Conservation (phyloP, 2,797 vertebrate species). For the Sternarchorhynchus goeldii region DNA sequence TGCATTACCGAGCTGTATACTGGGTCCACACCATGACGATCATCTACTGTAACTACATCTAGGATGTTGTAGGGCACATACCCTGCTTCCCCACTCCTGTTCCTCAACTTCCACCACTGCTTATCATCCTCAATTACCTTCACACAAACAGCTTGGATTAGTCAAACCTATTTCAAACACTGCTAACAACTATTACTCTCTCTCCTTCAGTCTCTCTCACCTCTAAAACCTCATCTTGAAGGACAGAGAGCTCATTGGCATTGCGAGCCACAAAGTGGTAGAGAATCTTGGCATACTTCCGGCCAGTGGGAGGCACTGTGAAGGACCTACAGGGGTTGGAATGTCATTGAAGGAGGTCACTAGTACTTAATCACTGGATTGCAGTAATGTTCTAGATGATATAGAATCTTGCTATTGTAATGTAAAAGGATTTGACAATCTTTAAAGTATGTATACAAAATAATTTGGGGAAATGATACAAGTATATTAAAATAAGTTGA, state of each 20-base stretch:
- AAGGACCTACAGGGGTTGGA: slow-evolving; percentile 73
- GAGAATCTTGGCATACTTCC: slow-evolving; percentile 87
- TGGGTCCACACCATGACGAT: slow-evolving; percentile 62
- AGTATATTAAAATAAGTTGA: no score
- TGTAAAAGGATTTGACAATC: no score
- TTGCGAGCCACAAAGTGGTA: slow-evolving; percentile 95
- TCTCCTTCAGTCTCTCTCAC: slow-evolving; percentile 63
- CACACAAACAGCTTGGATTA: slow-evolving; percentile 30
- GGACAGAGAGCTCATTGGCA: slow-evolving; percentile 91
- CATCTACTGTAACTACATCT: slow-evolving; percentile 80
- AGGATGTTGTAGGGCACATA: slow-evolving; percentile 91
- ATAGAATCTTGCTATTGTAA: no score
- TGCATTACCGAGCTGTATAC: slow-evolving; percentile 54
- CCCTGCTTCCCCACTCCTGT: slow-evolving; percentile 88
- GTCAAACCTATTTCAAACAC: slow-evolving; percentile 1
- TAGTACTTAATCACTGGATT: background rate
- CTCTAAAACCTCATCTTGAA: slow-evolving; percentile 94
- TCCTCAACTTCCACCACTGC: slow-evolving; percentile 96
- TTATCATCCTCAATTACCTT: slow-evolving; percentile 92
- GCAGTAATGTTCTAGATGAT: no score
- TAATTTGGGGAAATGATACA: background rate
- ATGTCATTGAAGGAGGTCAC: background rate
- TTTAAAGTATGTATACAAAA: no score
- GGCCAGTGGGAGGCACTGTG: slow-evolving; percentile 67
- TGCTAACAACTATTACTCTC: background rate